phyloP scores from a whole-genome alignment of 2,113 vertebrate species.

The Podiceps cristatus region DNA sequence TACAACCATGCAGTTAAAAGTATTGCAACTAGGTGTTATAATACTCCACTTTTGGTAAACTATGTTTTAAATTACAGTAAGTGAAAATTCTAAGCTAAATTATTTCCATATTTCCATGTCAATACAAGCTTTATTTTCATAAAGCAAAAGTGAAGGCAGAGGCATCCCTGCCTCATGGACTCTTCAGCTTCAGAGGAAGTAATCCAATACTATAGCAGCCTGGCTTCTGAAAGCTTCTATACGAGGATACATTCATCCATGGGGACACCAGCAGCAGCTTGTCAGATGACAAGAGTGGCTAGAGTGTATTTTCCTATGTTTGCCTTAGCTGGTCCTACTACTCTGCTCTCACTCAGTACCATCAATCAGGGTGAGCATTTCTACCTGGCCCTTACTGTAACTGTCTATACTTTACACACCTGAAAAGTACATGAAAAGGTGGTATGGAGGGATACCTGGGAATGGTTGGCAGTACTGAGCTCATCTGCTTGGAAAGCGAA shows the following conservation, averaged over 20 bases:
- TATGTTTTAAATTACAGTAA: neutral
- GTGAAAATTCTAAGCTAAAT: neutral
- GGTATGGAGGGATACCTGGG: no score
- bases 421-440: neutral
- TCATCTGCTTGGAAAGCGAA: neutral
- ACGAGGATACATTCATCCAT: neutral
- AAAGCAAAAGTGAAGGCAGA: neutral
- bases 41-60: neutral
- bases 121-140: neutral
- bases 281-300: neutral
- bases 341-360: neutral
- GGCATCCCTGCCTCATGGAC: neutral
- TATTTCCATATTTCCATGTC: neutral
- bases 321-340: neutral
- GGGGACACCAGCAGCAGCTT: neutral
- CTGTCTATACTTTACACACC: neutral
- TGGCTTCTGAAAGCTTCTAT: neutral
- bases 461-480: neutral
- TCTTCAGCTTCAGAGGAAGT: neutral
- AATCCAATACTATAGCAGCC: neutral
- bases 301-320: neutral
- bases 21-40: neutral
- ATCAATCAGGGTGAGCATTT: neutral
- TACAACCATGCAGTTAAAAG: neutral
- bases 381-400: neutral